Evolutionary conservation across 2,113 vertebrate species (phyloP).

Genomic region (Cettia cetti): DNA sequence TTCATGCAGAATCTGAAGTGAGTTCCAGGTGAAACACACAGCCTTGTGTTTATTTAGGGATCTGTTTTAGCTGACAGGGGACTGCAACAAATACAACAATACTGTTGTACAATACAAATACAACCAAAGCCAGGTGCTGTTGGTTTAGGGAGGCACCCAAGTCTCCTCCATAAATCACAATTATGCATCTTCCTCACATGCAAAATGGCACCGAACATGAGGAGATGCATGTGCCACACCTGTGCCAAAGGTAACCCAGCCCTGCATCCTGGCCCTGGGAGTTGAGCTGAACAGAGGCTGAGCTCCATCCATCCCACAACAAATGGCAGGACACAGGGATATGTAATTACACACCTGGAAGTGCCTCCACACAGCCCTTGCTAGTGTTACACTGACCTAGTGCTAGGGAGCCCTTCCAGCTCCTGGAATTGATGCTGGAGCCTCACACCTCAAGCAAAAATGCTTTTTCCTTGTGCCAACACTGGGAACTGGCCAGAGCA

Average conservation of each 20-base stretch:
- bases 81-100: not conserved
- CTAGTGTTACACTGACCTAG: not conserved
- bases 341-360: slow-evolving; percentile 11
- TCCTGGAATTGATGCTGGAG: not conserved
- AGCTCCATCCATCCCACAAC: not conserved
- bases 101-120: not conserved
- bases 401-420: not conserved
- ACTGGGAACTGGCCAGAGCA: not conserved
- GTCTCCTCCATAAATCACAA: not conserved
- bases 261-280: not conserved
- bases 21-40: not conserved
- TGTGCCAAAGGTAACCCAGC: not conserved
- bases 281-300: fast-evolving
- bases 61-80: not conserved
- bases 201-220: fast-evolving
- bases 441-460: not conserved
- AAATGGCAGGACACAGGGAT: not conserved
- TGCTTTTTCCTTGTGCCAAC: not conserved
- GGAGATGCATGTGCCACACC: not conserved
- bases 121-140: not conserved
- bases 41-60: not conserved
- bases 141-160: not conserved
- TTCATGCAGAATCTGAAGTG: not conserved
- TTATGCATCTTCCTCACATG: not conserved
- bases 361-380: not conserved